Evolutionary conservation across 2,797 vertebrate genomes (phyloP).

Genomic region (Syndactyla subalaris): DNA sequence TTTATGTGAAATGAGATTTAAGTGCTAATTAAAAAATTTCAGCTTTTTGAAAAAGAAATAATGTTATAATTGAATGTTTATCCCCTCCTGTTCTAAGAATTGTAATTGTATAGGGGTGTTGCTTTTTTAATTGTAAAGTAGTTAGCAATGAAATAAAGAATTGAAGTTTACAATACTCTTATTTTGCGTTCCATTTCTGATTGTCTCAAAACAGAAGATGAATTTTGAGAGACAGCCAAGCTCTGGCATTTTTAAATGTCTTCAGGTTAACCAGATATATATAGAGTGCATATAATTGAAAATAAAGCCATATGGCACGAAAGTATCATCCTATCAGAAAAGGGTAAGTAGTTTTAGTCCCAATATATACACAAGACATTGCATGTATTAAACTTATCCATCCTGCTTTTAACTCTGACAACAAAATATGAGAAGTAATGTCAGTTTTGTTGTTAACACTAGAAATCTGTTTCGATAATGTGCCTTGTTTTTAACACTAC

Average conservation of each 20-base stretch:
- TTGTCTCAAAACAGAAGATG: not conserved
- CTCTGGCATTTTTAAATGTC: not conserved
- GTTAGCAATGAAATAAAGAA: not conserved
- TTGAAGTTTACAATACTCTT: not conserved
- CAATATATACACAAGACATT: fast-evolving
- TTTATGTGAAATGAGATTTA: not conserved
- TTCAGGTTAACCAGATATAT: not conserved
- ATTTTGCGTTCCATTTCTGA: not conserved
- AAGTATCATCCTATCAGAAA: not conserved
- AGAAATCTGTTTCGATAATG: not conserved
- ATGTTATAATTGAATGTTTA: not conserved
- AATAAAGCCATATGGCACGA: not conserved
- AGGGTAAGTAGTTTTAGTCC: not conserved
- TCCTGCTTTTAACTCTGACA: not conserved
- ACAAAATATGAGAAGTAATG: not conserved
- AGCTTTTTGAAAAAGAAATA: not conserved
- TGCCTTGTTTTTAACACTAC: not conserved
- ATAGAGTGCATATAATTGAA: not conserved
- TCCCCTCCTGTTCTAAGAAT: not conserved
- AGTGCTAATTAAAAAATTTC: not conserved
- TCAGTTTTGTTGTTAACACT: not conserved
- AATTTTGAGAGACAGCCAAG: not conserved
- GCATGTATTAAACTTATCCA: not conserved
- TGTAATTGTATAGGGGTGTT: not conserved
- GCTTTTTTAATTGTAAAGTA: not conserved